Evolutionary conservation across 30 jellyfish, hydroid and myxozoan species (phyloP).

Genomic region (Hydra vulgaris): DNA sequence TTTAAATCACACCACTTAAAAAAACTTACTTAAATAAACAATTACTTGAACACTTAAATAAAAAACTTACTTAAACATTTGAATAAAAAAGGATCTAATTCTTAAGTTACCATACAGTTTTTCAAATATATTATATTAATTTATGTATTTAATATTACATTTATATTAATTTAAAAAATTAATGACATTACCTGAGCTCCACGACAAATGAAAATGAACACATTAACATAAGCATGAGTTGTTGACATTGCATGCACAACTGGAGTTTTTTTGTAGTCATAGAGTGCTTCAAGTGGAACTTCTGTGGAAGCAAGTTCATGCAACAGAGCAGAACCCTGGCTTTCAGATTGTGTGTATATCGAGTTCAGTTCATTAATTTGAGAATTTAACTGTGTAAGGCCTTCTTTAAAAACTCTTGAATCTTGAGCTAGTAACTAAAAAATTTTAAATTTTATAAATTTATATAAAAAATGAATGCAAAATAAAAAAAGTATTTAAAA

Average conservation of each 20-base stretch:
- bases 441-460: background rate
- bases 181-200: conserved; percentile 97
- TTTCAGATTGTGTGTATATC: conserved; percentile 37
- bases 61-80: no score
- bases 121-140: no score
- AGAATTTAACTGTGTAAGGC: conserved; percentile 56
- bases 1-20: no score
- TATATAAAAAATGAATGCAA: background rate
- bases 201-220: conserved; percentile 80
- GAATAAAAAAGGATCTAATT: no score
- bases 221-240: conserved; percentile 70
- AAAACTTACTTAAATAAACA: no score
- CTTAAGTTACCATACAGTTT: no score
- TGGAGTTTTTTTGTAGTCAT: conserved; percentile 73
- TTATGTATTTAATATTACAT: no score
- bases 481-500: no score
- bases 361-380: conserved; percentile 68
- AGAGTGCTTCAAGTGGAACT: conserved; percentile 71
- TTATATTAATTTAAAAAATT: no score
- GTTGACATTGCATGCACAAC: conserved; percentile 94
- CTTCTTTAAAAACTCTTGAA: conserved; percentile 73
- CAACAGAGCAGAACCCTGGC: conserved; percentile 70
- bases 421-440: conserved; percentile 88
- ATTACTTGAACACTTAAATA: no score
- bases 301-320: conserved; percentile 74